phyloP scores from a whole-genome alignment of 2,797 vertebrate genomes.

The Emydoidea blandingii region DNA sequence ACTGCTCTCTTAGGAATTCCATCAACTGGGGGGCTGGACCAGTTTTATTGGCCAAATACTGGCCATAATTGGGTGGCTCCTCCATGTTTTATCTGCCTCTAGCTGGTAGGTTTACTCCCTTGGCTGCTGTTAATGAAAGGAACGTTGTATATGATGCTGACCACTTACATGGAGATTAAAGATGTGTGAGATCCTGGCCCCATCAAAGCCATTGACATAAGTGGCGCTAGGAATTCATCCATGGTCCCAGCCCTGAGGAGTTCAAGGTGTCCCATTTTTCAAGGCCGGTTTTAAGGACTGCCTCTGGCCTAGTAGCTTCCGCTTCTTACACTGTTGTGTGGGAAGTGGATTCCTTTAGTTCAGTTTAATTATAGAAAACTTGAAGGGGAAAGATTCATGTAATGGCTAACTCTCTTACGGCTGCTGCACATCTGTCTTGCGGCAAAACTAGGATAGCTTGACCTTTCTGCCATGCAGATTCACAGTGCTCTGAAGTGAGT shows the following conservation, averaged over 20 bases:
- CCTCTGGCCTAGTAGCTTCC: rapidly evolving
- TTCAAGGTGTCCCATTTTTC: background rate
- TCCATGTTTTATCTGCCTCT: background rate
- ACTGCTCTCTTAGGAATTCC: background rate
- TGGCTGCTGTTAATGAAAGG: background rate
- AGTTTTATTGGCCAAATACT: background rate
- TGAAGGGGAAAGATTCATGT: background rate
- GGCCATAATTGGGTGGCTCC: background rate
- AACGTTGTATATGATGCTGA: background rate
- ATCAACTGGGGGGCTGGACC: background rate
- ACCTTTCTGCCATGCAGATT: rapidly evolving
- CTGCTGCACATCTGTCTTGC: background rate
- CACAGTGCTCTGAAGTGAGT: rapidly evolving
- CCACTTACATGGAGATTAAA: background rate
- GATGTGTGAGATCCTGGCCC: rapidly evolving
- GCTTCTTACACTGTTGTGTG: rapidly evolving
- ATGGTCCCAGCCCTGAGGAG: background rate
- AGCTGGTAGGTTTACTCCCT: background rate
- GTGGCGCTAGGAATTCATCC: background rate
- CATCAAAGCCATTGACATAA: too few species aligned
- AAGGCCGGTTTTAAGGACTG: background rate
- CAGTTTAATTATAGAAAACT: rapidly evolving
- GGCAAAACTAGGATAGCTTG: rapidly evolving
- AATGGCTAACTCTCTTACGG: background rate
- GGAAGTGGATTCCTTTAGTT: background rate